These are phyloP conservation scores for Bombus huntii DNA, from an alignment of 1,140 invertebrate genomes.

Conservation along the genomic window DNA sequence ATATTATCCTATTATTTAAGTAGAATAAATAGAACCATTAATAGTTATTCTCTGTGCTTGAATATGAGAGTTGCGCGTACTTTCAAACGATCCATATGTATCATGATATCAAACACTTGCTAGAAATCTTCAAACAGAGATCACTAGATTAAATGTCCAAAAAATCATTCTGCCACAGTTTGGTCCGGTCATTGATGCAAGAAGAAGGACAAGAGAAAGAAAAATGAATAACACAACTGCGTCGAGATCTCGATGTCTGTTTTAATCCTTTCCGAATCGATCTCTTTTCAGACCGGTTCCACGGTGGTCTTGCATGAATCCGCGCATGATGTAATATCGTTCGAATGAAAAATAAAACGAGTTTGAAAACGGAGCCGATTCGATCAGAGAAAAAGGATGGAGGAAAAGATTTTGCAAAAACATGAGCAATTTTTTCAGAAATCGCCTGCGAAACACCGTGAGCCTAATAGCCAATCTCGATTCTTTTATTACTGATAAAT, in stretches of 20 bases:
- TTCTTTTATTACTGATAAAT: background rate
- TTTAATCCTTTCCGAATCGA: slow-evolving; percentile 51
- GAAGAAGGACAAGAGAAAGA: background rate
- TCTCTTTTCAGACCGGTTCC: slow-evolving; percentile 65
- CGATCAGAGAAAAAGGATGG: background rate
- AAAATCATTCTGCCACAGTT: background rate
- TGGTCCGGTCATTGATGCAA: background rate
- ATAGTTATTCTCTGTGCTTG: background rate
- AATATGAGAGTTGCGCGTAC: background rate
- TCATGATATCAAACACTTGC: background rate
- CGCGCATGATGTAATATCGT: slow-evolving; percentile 61
- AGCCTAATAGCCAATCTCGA: background rate
- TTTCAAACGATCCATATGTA: background rate
- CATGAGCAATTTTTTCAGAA: background rate
- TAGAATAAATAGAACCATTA: background rate
- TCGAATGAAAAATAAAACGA: slow-evolving; percentile 49
- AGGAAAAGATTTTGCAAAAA: background rate
- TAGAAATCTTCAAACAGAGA: background rate
- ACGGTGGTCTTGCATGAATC: slow-evolving; percentile 57
- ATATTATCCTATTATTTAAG: background rate
- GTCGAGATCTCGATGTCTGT: slow-evolving; percentile 30
- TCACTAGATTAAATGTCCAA: background rate
- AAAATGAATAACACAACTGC: background rate
- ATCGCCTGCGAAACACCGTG: background rate
- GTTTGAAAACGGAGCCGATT: slow-evolving; percentile 36